Percentiles rank a stretch among this genome's conserved stretches.
phyloP scores from a whole-genome alignment of 2,888 invertebrate species.

The Ommatoiulus sabulosus region DNA sequence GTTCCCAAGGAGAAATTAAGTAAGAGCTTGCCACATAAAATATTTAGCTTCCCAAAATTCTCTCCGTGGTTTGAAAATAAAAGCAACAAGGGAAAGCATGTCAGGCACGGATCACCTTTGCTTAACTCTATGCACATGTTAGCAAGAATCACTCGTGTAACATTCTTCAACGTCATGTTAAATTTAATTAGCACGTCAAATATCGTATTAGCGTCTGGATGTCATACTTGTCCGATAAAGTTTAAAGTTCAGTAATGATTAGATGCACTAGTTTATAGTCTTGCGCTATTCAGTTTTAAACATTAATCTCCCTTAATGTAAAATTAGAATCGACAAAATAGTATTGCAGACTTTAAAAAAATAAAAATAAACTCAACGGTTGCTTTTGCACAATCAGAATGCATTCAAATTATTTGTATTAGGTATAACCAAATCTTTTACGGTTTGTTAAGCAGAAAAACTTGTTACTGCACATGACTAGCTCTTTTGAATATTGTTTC shows the following conservation, averaged over 20 bases:
- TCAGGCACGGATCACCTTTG: background rate
- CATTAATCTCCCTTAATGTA: too few relatives aligned
- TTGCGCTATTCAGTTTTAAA: background rate
- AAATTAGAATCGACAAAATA: too few relatives aligned
- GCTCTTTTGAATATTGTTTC: too few relatives aligned
- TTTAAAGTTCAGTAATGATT: background rate
- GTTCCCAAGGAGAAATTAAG: background rate
- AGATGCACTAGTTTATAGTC: background rate
- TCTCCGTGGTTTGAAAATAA: background rate
- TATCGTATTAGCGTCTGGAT: background rate
- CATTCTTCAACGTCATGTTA: background rate
- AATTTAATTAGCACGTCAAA: background rate
- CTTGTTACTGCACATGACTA: background rate
- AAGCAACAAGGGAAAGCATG: background rate
- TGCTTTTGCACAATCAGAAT: too few relatives aligned
- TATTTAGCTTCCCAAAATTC: background rate
- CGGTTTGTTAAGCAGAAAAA: too few relatives aligned
- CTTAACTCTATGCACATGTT: background rate
- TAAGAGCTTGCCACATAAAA: conserved; percentile 10
- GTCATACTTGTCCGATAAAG: background rate
- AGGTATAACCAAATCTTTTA: too few relatives aligned
- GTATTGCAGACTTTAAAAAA: background rate
- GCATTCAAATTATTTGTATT: too few relatives aligned
- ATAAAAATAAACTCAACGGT: too few relatives aligned
- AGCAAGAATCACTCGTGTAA: background rate